phyloP scores from a whole-genome alignment of 2,888 invertebrate species.

The Perizoma affinitatum region DNA sequence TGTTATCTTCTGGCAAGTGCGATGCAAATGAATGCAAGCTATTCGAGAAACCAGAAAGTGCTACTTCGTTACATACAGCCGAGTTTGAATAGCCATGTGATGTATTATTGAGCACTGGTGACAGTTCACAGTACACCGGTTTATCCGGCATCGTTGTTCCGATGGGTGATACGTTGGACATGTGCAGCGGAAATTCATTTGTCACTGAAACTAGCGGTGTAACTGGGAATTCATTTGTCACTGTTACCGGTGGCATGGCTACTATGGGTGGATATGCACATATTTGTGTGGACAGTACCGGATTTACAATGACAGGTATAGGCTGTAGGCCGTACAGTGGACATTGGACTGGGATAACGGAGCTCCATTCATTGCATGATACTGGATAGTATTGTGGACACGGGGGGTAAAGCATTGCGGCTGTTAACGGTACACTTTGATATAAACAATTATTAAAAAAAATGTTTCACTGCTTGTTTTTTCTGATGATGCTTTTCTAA shows the following conservation, averaged over 20 bases:
- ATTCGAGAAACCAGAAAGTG: neutral
- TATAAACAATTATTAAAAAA: neutral
- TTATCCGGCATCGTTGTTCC: slow-evolving; percentile 11
- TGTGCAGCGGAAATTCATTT: slow-evolving; percentile 23
- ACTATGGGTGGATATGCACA: slow-evolving; percentile 37
- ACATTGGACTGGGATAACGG: slow-evolving; percentile 36
- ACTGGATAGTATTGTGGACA: slow-evolving; percentile 38
- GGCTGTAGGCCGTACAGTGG: slow-evolving; percentile 36
- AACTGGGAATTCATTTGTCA: slow-evolving; percentile 19
- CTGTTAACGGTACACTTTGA: neutral
- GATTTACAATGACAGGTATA: slow-evolving; percentile 39
- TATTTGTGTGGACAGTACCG: slow-evolving; percentile 37
- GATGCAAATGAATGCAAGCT: neutral
- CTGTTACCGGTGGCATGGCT: slow-evolving; percentile 19
- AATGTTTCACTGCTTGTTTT: neutral
- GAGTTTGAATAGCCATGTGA: slow-evolving; percentile 10
- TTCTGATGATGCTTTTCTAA: slow-evolving; percentile 1
- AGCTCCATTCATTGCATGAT: slow-evolving; percentile 41
- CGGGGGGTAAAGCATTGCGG: slow-evolving; percentile 22
- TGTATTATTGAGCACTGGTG: slow-evolving; percentile 9
- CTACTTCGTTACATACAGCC: slow-evolving; percentile 10
- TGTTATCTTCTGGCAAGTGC: slow-evolving; percentile 4
- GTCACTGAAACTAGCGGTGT: slow-evolving; percentile 22
- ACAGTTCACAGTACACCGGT: slow-evolving; percentile 14
- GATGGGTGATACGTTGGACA: slow-evolving; percentile 6